Percentiles rank a stretch among this genome's conserved stretches.
Evolutionary conservation across 92 coral and sea anemone genomes (phyloP).

Genomic region (Plumapathes pennacea): DNA sequence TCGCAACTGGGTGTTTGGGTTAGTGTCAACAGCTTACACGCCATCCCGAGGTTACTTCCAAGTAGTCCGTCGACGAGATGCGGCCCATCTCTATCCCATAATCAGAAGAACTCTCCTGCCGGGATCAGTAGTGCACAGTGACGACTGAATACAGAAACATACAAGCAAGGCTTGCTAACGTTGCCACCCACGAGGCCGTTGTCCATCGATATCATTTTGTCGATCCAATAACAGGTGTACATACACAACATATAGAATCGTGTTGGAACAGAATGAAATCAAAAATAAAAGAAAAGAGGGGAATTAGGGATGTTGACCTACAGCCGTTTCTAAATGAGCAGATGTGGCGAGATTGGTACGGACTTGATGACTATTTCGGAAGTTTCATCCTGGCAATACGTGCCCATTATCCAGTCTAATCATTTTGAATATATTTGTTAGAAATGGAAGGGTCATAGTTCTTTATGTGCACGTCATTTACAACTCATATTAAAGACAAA

Average conservation of each 20-base stretch:
- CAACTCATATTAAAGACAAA: too few species aligned
- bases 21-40: neutral
- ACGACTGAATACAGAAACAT: neutral
- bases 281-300: conserved; percentile 1
- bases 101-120: neutral
- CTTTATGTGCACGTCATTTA: too few species aligned
- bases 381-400: too few species aligned
- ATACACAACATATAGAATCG: conserved; percentile 1
- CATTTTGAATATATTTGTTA: too few species aligned
- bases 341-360: neutral
- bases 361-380: neutral
- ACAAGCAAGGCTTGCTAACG: neutral
- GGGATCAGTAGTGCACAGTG: neutral
- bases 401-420: too few species aligned
- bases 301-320: neutral
- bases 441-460: too few species aligned
- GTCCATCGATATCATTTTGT: too few species aligned
- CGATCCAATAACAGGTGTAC: neutral
- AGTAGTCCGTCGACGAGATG: neutral
- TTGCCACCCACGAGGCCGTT: neutral
- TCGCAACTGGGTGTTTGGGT: conserved; percentile 1
- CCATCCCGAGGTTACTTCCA: conserved; percentile 2
- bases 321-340: neutral
- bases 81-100: too few species aligned
- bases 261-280: neutral